Evolutionary conservation across 2,888 invertebrate genomes (phyloP), one percentile per base, ranked within the genome.

Genomic region (Neria commutata): DNA sequence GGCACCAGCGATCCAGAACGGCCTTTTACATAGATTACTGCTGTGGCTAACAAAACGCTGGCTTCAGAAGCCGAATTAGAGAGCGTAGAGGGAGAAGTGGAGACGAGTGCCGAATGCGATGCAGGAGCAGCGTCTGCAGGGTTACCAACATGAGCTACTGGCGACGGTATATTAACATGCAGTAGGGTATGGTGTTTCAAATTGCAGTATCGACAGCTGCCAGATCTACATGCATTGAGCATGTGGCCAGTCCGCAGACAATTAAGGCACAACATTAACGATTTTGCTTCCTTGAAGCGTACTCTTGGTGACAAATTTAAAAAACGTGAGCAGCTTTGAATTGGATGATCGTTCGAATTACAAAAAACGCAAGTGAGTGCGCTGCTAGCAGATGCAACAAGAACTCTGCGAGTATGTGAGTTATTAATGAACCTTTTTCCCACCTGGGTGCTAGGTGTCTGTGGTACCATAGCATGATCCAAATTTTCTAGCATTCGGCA

Each of bases 401-500:
- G 49, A 4, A 47, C 49, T 42, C 59, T 33, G 16, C 55, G 42
- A 33, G 33, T 34, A 10, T 50, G 25, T 19, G 26, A 16, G 37
- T n/a, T 53, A 11, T 37, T 8, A 24, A 23, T 29, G n/a, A 33
- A 10, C 17, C 56, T 56, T 34, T 60, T 52, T 16, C 5, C 42
- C 14, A 34, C 29, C 16, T 34, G 40, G n/a, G n/a, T n/a, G n/a
- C n/a, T n/a, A n/a, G n/a, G n/a, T n/a, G n/a, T n/a, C 42, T 45
- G 53, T 23, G 11, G 14, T 34, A 45, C 8, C 25, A 54, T 17
- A 3, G 58, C 33, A 21, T 14, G 42, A 21, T 60, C 56, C n/a
- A 58, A 24, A 19, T 58, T 63, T 24, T 56, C 56, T 0, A 58
- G 24, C 51, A 56, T 48, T 5, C 51, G 56, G 33, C 56, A 59